Evolutionary conservation across 2,888 invertebrate genomes (phyloP).

Genomic region (Endotricha flammealis): DNA sequence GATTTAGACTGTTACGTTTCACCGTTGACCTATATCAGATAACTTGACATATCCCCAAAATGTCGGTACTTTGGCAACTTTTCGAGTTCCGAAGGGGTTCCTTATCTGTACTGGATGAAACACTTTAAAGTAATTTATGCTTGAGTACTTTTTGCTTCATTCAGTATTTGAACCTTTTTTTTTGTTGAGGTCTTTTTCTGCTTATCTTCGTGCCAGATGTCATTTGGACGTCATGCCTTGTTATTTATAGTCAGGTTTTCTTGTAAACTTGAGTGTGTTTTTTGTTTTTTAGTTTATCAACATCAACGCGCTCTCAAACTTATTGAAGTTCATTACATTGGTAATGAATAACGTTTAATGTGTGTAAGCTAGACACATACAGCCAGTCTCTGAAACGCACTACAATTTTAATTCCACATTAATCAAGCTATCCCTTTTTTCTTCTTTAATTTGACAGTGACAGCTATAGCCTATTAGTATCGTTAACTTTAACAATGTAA

Average conservation of each 20-base stretch:
- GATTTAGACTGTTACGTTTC: slow-evolving; percentile 54
- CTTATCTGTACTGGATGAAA: slow-evolving; percentile 60
- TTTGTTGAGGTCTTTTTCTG: neutral
- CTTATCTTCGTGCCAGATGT: neutral
- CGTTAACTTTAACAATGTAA: no score
- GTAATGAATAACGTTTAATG: no score
- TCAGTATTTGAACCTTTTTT: slow-evolving; percentile 2
- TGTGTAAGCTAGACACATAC: no score
- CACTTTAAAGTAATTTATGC: slow-evolving; percentile 67
- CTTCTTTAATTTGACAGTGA: no score
- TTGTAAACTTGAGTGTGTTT: neutral
- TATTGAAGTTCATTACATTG: no score
- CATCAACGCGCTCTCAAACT: slow-evolving; percentile 3
- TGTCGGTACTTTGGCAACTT: slow-evolving; percentile 43
- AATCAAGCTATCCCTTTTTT: no score
- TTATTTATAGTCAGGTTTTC: no score
- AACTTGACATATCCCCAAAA: slow-evolving; percentile 58
- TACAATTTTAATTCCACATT: no score
- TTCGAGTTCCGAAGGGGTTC: slow-evolving; percentile 45
- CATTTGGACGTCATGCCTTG: no score
- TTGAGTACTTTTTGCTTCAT: slow-evolving; percentile 31
- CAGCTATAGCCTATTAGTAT: no score
- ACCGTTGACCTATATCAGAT: slow-evolving; percentile 60
- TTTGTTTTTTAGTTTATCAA: slow-evolving; percentile 3
- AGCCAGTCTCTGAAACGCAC: no score